Evolutionary conservation across 2,113 vertebrate species (phyloP).

Genomic region (Macquaria australasica): DNA sequence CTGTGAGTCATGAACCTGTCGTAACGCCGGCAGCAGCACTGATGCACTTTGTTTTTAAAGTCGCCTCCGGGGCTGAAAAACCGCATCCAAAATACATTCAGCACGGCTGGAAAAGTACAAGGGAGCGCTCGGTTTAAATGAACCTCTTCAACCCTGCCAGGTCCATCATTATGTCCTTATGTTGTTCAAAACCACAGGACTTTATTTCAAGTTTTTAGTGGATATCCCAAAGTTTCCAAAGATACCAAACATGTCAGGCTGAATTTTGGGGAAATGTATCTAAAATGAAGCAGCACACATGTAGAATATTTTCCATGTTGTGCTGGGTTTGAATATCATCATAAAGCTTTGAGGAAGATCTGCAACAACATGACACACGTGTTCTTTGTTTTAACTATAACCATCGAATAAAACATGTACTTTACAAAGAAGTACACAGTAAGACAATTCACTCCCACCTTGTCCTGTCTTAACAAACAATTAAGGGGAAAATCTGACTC

Average conservation of each 20-base stretch:
- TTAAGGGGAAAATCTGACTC: neutral
- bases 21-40: neutral
- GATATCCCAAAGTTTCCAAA: neutral
- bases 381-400: no score
- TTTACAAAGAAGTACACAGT: no score
- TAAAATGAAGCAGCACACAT: no score
- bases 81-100: slow-evolving; percentile 7
- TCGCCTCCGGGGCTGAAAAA: slow-evolving; percentile 35
- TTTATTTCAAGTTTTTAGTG: slow-evolving; percentile 5
- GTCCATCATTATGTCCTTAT: neutral
- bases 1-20: slow-evolving; percentile 57
- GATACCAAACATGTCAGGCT: slow-evolving; percentile 4
- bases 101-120: slow-evolving; percentile 26
- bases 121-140: slow-evolving; percentile 5
- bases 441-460: no score
- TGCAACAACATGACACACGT: no score
- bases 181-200: slow-evolving; percentile 9
- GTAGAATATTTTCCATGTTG: no score
- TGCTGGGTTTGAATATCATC: no score
- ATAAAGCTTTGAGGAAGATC: no score
- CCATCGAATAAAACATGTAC: no score
- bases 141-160: neutral
- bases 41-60: slow-evolving; percentile 32
- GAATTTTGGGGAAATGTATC: neutral
- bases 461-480: no score